Conservation (phyloP, 2,113 vertebrate species). For the Pycnonotus jocosus region DNA sequence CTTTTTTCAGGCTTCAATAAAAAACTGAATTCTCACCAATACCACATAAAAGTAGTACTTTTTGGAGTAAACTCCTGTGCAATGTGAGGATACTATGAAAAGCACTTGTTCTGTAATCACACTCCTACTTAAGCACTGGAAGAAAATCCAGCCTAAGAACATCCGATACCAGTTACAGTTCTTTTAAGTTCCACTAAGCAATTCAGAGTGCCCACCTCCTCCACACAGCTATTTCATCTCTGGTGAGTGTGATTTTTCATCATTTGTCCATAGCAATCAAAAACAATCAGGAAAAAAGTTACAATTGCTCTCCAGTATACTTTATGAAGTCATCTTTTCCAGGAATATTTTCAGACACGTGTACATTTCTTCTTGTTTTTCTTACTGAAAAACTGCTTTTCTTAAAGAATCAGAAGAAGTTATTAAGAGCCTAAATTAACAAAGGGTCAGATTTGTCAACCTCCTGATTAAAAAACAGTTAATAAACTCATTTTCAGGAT, state of each 20-base stretch:
- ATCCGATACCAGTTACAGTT: background rate
- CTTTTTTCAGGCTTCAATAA: background rate
- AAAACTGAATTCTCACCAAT: background rate
- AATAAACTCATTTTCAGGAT: background rate
- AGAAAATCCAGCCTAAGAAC: background rate
- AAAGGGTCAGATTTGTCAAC: background rate
- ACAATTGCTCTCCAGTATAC: background rate
- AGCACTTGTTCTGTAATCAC: background rate
- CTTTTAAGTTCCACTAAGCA: background rate
- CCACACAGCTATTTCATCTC: background rate
- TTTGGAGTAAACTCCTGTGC: background rate
- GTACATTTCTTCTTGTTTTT: background rate
- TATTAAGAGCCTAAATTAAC: background rate
- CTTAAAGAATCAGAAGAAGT: background rate
- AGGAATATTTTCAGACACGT: background rate
- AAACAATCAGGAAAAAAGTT: background rate
- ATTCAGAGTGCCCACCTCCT: background rate
- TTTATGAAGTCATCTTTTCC: background rate
- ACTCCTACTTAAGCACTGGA: background rate
- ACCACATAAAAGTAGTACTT: background rate
- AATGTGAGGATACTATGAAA: background rate
- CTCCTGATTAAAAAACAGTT: background rate
- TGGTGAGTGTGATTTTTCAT: background rate
- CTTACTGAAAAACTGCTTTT: background rate
- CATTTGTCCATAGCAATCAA: background rate